A percentile compares a stretch with the other conserved stretches of the same genome.
These are phyloP conservation scores for Brachionus asplanchnoidis DNA, from an alignment of 1,140 invertebrate species.

Conservation along the genomic window DNA sequence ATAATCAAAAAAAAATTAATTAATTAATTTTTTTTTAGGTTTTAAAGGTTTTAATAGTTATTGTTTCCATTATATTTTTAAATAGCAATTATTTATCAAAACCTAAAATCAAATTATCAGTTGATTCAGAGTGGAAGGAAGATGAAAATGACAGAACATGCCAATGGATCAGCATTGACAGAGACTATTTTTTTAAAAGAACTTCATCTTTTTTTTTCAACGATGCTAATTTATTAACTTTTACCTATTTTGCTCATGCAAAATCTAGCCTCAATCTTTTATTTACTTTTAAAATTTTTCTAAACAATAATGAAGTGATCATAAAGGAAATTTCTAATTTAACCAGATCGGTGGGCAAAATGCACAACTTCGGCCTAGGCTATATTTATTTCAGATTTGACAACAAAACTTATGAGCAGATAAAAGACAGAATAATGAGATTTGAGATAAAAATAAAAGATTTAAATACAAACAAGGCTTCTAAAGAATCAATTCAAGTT, in stretches of 20 bases:
- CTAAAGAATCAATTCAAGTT: neutral
- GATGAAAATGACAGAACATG: neutral
- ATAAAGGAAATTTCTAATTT: neutral
- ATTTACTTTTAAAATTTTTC: neutral
- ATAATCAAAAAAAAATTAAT: too few species aligned
- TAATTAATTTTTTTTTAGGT: too few species aligned
- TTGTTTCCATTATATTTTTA: neutral
- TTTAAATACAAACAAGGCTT: neutral
- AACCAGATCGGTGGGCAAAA: neutral
- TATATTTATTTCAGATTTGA: constrained; percentile 15
- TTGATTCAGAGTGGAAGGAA: neutral
- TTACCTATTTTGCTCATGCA: neutral
- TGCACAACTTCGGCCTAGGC: neutral
- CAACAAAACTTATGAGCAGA: neutral
- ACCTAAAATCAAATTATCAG: neutral
- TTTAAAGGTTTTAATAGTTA: neutral
- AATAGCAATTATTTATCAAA: neutral
- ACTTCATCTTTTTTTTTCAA: constrained; percentile 12
- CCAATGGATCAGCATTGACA: constrained; percentile 13
- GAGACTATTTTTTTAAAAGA: constrained; percentile 21
- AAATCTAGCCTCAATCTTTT: neutral
- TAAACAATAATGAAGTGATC: neutral
- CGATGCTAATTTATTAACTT: neutral
- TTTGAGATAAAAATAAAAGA: constrained; percentile 17
- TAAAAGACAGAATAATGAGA: neutral